Percentiles rank a stretch among this genome's conserved stretches.
Evolutionary conservation across 2,888 invertebrate genomes (phyloP).

Genomic region (Scaptomyza polygonia): DNA sequence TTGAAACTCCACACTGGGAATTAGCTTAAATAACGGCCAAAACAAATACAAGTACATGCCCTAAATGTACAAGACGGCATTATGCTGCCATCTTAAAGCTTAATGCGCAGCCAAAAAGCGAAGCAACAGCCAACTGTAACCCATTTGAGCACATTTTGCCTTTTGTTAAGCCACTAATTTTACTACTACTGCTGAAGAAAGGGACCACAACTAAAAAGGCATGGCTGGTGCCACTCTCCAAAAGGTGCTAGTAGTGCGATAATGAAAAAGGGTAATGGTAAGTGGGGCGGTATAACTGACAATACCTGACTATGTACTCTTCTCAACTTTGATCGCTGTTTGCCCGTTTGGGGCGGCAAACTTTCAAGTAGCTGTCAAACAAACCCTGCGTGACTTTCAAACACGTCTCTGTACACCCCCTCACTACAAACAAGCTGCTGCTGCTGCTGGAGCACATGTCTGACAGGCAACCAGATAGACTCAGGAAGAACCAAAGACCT

Average conservation of each 20-base stretch:
- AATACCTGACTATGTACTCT: constrained; percentile 50
- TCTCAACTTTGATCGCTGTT: constrained; percentile 46
- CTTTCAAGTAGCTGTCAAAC: constrained; percentile 69
- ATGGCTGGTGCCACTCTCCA: constrained; percentile 41
- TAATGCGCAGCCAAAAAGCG: constrained; percentile 51
- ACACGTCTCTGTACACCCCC: constrained; percentile 2
- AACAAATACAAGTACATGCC: constrained; percentile 8
- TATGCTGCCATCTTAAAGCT: constrained; percentile 20
- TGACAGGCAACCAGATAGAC: constrained; percentile 17
- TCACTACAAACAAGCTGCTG: neutral
- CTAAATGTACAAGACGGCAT: constrained; percentile 3
- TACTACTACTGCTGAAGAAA: constrained; percentile 30
- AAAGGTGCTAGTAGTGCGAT: neutral
- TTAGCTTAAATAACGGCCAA: constrained; percentile 52
- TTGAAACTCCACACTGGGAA: constrained; percentile 44
- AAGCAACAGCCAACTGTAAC: constrained; percentile 45
- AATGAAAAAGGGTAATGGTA: neutral
- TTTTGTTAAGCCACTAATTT: constrained; percentile 54
- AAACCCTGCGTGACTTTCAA: constrained; percentile 62
- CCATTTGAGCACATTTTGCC: constrained; percentile 28
- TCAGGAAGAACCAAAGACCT: constrained; percentile 5
- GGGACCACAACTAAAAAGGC: constrained; percentile 15
- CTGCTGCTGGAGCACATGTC: constrained; percentile 35
- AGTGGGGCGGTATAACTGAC: constrained; percentile 9
- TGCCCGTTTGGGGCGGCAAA: constrained; percentile 51